phyloP scores from a whole-genome alignment of 2,888 invertebrate genomes.

The Stenodera caucasica region DNA sequence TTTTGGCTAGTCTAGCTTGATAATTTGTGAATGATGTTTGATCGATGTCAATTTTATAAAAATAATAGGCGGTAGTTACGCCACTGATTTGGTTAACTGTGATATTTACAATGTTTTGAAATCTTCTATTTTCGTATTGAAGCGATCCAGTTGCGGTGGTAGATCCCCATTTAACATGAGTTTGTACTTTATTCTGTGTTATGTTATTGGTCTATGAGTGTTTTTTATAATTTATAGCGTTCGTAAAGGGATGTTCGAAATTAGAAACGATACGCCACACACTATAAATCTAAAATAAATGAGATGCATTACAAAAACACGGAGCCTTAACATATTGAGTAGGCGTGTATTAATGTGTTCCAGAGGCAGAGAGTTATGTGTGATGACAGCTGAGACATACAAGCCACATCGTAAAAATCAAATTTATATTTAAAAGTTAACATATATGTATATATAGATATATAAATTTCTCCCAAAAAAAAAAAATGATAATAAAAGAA shows the following conservation, averaged over 20 bases:
- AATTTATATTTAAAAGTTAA: slow-evolving; percentile 37
- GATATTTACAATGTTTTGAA: too few relatives aligned
- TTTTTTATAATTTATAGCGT: slow-evolving; percentile 40
- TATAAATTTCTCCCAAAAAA: neutral
- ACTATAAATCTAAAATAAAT: slow-evolving; percentile 53
- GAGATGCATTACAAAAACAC: slow-evolving; percentile 53
- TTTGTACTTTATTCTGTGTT: slow-evolving; percentile 3
- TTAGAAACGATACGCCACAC: slow-evolving; percentile 50
- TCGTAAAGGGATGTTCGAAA: slow-evolving; percentile 45
- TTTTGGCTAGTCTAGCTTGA: too few relatives aligned
- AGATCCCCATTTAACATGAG: neutral
- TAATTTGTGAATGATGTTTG: too few relatives aligned
- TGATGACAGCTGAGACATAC: slow-evolving; percentile 50
- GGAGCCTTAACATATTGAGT: slow-evolving; percentile 51
- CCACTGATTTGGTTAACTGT: too few relatives aligned
- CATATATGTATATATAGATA: slow-evolving; percentile 8
- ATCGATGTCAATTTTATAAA: too few relatives aligned
- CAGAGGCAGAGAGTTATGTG: slow-evolving; percentile 47
- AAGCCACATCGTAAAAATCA: slow-evolving; percentile 46
- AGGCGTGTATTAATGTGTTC: slow-evolving; percentile 53
- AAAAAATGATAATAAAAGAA: neutral
- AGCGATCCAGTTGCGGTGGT: neutral
- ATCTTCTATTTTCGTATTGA: neutral
- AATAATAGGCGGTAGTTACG: too few relatives aligned
- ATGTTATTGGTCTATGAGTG: slow-evolving; percentile 7